Evolutionary conservation across 2,888 invertebrate genomes (phyloP).

Genomic region (Chorisops tibialis): DNA sequence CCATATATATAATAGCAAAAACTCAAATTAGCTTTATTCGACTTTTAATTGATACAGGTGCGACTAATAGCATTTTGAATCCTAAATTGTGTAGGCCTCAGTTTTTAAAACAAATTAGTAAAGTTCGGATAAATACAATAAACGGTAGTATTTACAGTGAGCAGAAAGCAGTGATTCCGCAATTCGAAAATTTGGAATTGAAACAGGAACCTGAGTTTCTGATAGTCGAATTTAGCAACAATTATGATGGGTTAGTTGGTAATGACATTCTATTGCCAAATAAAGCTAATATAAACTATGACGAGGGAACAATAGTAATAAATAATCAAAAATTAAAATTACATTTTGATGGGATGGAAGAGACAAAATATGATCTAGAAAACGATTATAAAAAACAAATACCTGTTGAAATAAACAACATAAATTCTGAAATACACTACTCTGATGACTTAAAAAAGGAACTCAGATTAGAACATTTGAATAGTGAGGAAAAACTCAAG

Average conservation of each 20-base stretch:
- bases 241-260: neutral
- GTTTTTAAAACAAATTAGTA: neutral
- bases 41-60: conserved; percentile 1
- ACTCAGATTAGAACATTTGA: neutral
- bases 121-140: neutral
- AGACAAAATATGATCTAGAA: too few species aligned
- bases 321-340: neutral
- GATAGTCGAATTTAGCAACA: neutral
- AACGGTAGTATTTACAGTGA: neutral
- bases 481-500: neutral
- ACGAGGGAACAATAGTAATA: neutral
- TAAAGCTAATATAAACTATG: neutral
- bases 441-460: too few species aligned
- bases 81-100: neutral
- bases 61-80: too few species aligned
- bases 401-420: too few species aligned
- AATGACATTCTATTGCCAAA: neutral
- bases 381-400: too few species aligned
- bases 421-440: too few species aligned
- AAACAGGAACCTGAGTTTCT: neutral
- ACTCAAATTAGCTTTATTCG: neutral
- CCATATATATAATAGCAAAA: conserved; percentile 1
- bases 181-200: neutral
- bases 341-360: neutral
- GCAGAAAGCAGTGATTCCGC: neutral